Conservation (phyloP, 2,113 vertebrate genomes). For the Pipra filicauda region DNA sequence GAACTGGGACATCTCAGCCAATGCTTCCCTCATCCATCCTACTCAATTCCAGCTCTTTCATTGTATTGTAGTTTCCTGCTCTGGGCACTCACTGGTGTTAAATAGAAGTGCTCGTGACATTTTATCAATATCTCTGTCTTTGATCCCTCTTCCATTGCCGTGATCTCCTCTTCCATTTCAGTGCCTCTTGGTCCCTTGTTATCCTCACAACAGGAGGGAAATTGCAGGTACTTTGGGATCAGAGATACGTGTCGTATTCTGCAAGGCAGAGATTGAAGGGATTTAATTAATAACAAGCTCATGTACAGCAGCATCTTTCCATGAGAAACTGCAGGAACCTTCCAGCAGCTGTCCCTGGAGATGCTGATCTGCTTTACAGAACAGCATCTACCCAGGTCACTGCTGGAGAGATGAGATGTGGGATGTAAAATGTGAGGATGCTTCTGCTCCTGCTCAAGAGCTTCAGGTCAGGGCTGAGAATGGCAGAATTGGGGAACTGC, state of each 20-base stretch:
- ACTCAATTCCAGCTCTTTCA: not conserved
- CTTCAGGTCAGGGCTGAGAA: not conserved
- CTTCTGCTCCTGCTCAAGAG: not conserved
- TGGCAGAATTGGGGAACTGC: not conserved
- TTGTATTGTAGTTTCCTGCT: not conserved
- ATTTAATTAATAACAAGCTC: not conserved
- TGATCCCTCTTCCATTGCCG: not conserved
- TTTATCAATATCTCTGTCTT: not conserved
- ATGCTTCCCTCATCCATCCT: not conserved
- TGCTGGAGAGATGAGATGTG: not conserved
- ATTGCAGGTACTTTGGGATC: not conserved
- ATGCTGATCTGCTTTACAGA: not conserved
- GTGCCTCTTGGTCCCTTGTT: not conserved
- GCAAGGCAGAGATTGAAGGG: not conserved
- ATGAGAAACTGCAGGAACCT: not conserved
- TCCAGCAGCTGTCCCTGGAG: not conserved
- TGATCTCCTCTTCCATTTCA: not conserved
- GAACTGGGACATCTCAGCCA: not conserved
- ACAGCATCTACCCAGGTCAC: not conserved
- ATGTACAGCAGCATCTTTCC: not conserved
- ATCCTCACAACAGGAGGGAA: not conserved
- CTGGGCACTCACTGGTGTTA: not conserved
- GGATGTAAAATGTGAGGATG: not conserved
- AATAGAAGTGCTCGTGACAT: accelerated
- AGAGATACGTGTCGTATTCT: not conserved